Evolutionary conservation across 1,140 invertebrate species (phyloP), one percentile per base, ranked within the genome.

Genomic region (Diuraphis noxia): DNA sequence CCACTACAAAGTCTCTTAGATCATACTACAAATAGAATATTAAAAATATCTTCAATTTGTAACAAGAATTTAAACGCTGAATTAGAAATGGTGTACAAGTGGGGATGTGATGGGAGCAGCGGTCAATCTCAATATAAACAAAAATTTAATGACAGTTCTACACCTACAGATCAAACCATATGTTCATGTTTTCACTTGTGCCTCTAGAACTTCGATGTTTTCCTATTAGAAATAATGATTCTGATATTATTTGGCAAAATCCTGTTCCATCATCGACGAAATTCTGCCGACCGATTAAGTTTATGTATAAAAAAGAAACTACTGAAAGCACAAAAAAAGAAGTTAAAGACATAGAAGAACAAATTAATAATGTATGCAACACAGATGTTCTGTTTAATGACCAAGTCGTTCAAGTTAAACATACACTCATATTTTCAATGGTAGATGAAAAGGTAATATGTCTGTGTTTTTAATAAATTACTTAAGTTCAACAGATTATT

Each of bases 241-340:
- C 0, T 56, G 36, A 88, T 56, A 88, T 88, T 56, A 88, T 88
- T 88, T 88, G 52, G 86, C 6, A 56, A 56, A 88, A 88, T 63
- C 10, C 34, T 25, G 0, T 7, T 0, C n/a, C 36, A 25, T 88
- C 86, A 88, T 88, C 86, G 5, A 88, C 52, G 0, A 34, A 36
- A 40, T 88, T 88, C 38, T 88, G 49, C 25, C 52, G 86, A 10
- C 86, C 52, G 5, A 88, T 88, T 40, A 88, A 40, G 17, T 88
- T 56, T 88, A 63, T 88, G 52, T 63, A 30, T 41, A 38, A 63
- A 88, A 72, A 88, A 88, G 23, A 88, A 63, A 88, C 86, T 25
- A 6, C 36, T 30, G 34, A 88, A n/a, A 63, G 9, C 10, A 88
- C 38, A 5, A 21, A 17, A 23, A 3, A n/a, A 49, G 8, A 87